Base-by-base conservation (phyloP, 2,113 vertebrate genomes). In the Antechinus flavipes region DNA sequence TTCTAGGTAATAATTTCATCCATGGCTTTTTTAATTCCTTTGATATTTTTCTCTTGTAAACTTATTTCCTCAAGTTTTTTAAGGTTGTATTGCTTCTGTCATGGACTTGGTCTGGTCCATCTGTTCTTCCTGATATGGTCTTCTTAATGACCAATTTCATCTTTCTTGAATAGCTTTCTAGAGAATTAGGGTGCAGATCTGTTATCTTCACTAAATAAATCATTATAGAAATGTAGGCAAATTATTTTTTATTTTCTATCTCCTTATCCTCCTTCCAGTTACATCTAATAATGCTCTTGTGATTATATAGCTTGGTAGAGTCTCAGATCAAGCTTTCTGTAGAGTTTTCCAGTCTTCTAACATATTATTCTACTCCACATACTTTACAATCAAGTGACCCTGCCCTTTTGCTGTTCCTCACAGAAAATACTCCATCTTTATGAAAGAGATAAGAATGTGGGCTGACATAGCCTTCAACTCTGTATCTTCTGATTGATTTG, bases 401-500 rank as follows among this genome's bases (percentile, higher is more conserved):
- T 42, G 68, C 5, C n/a, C n/a, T 84, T 16, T 42, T 84, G n/a
- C n/a, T 84, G 68, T 23, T 84, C 19, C n/a, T 84, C 19, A 42
- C 68, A 84, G 19, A 23, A 84, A 5, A 84, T 84, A 84, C 7
- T 84, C n/a, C 68, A 84, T 8, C 16, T 42, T 26, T 19, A 42
- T 84, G 68, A 42, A 84, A 84, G 35, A 84, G 68, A 42, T 84
- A 84, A 84, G 54, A 90, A 90, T 90, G 84, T 96, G 30, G 50
- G 53, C 49, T 49, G 30, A 97, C 7, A 90, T 89, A 9, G 27
- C 8, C 94, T 93, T 49, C 24, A 92, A 42, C 84, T 90, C 3
- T 89, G 35, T 19, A 90, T 49, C 26, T 96, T 91, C 96, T 50
- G 68, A 54, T 47, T 91, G 54, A 94, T 25, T 92, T 94, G 58